Evolutionary conservation across 2,113 vertebrate species (phyloP), one percentile per base, ranked within the genome.

Genomic region (Sakesphorus luctuosus): DNA sequence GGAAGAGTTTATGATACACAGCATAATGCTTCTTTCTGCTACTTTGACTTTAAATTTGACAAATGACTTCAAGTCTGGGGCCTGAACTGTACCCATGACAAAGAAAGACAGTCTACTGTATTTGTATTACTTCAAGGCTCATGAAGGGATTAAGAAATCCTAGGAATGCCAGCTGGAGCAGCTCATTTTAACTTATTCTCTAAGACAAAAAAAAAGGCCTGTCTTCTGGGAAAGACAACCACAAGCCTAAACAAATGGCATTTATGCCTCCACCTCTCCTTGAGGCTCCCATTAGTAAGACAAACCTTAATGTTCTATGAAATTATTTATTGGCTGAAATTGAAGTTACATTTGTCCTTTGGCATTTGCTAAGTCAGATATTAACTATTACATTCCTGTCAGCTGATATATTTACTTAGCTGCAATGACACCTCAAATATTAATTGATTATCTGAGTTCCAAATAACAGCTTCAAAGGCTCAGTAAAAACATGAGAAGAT

Each of bases 301-400:
- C 12, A 63, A 89, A 36, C 8, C 18, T 8, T 56, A 65, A 76
- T 33, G 67, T 77, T 61, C n/a, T 53, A 69, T 18, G 74, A 7
- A 62, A 81, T 49, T 89, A 94, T 74, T 91, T 84, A 91, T 21
- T 47, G 28, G 28, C 28, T 84, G 63, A 87, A 91, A 91, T 49
- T 19, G 36, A 87, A 81, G 74, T 53, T n/a, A n/a, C 47, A 74
- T 87, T 84, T 56, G n/a, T 77, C 26, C 43, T 85, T 85, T 72
- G 73, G 46, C 3, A 3, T 83, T 84, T 53, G 43, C 24, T 52
- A 59, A 83, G 53, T 56, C 55, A 91, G 59, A 84, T 38, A 24
- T 91, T 90, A 56, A 55, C 3, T 25, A 25, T 44, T 75, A 80
- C 18, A 47, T 61, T 91, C 24, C 40, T 77, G 31, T 47, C 76